Conservation (phyloP, 2,797 vertebrate species). For the Tamandua tetradactyla region DNA sequence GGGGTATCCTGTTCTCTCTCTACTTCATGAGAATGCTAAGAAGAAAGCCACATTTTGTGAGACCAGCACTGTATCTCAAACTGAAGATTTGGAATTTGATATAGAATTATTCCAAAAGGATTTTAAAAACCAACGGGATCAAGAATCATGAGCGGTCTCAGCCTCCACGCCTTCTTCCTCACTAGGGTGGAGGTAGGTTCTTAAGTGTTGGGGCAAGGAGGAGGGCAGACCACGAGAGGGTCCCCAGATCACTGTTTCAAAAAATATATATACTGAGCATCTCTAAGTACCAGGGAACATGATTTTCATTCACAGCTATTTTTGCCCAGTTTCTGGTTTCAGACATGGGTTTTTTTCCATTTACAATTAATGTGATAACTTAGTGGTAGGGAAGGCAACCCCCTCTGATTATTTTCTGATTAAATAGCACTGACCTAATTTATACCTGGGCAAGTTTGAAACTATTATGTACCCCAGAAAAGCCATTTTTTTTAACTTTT, state of each 20-base stretch:
- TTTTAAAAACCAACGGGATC: not conserved
- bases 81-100: not conserved
- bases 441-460: no score
- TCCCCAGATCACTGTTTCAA: not conserved
- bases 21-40: not conserved
- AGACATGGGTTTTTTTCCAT: not conserved
- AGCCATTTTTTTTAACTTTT: no score
- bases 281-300: not conserved
- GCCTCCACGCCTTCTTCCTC: not conserved
- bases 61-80: not conserved
- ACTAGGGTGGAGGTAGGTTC: not conserved
- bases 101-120: not conserved
- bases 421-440: constrained; percentile 19
- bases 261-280: not conserved
- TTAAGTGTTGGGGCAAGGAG: not conserved
- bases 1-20: not conserved
- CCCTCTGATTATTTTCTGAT: not conserved
- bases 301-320: not conserved
- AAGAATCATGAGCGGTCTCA: not conserved
- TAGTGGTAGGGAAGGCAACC: not conserved
- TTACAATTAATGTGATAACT: not conserved
- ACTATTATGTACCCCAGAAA: no score
- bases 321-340: constrained; percentile 22
- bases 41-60: not conserved
- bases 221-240: not conserved